phyloP scores from a whole-genome alignment of 2,888 invertebrate species.

The Limnephilus rhombicus region DNA sequence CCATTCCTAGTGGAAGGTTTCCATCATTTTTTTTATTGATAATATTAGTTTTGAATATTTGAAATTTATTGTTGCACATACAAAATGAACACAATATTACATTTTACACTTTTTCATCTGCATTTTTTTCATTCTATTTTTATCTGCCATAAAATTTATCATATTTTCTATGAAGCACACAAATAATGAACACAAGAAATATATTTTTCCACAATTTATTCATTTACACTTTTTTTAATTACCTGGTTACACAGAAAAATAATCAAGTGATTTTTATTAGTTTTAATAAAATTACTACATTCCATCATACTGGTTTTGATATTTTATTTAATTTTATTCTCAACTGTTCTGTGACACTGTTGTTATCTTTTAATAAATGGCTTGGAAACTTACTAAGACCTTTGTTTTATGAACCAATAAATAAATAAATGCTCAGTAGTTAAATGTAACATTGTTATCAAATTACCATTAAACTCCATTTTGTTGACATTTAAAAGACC shows the following conservation, averaged over 20 bases:
- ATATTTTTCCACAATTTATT: not conserved
- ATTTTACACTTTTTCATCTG: not conserved
- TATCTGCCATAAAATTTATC: not conserved
- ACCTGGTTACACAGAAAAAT: not conserved
- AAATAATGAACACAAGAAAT: not conserved
- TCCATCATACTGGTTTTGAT: slow-evolving; percentile 2
- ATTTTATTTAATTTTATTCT: slow-evolving; percentile 10
- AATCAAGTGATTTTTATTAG: not conserved
- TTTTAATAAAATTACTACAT: not conserved
- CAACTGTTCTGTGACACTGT: not conserved
- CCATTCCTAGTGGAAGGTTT: not conserved
- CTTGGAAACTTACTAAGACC: not conserved
- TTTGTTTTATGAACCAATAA: not conserved
- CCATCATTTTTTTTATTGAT: not conserved
- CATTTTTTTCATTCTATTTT: not conserved
- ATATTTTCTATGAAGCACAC: not conserved
- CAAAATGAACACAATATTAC: not conserved
- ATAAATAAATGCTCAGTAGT: not conserved
- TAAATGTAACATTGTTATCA: not conserved
- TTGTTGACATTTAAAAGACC: too few species aligned
- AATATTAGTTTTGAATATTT: not conserved
- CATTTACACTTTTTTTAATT: not conserved
- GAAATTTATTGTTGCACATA: not conserved
- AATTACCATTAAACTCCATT: too few species aligned
- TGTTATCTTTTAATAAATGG: slow-evolving; percentile 28